phyloP scores from a whole-genome alignment of 2,113 vertebrate species.

The Nyctereutes procyonoides region DNA sequence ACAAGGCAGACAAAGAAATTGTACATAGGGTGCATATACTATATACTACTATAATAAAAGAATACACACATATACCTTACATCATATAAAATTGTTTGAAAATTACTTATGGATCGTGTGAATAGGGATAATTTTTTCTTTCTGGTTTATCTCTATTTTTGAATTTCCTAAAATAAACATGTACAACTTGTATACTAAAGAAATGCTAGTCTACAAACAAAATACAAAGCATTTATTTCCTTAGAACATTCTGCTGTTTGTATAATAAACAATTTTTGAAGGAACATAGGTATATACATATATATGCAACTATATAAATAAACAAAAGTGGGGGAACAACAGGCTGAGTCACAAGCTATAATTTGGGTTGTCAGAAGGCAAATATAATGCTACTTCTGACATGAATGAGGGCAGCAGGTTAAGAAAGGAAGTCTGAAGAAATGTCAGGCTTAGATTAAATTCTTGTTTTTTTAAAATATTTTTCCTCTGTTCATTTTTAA shows the following conservation, averaged over 20 bases:
- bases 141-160: background rate
- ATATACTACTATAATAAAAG: background rate
- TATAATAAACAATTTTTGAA: slow-evolving; percentile 30
- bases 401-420: background rate
- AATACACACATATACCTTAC: background rate
- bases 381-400: background rate
- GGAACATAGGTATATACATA: background rate
- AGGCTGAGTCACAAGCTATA: background rate
- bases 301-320: background rate
- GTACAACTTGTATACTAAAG: background rate
- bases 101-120: background rate
- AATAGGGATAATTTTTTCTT: background rate
- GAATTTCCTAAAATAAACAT: slow-evolving; percentile 8
- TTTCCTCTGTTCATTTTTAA: slow-evolving; percentile 33
- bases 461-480: slow-evolving; percentile 8
- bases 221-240: slow-evolving; percentile 42
- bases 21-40: background rate
- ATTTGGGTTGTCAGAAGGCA: background rate
- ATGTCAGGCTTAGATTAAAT: background rate
- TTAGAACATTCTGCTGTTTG: background rate
- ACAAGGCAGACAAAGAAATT: background rate
- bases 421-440: slow-evolving; percentile 26
- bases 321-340: slow-evolving; percentile 13
- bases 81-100: slow-evolving; percentile 20
- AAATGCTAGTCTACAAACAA: slow-evolving; percentile 43